Evolutionary conservation across 2,113 vertebrate species (phyloP), one percentile per base, ranked within the genome.

Genomic region (Sclerurus mexicanus): DNA sequence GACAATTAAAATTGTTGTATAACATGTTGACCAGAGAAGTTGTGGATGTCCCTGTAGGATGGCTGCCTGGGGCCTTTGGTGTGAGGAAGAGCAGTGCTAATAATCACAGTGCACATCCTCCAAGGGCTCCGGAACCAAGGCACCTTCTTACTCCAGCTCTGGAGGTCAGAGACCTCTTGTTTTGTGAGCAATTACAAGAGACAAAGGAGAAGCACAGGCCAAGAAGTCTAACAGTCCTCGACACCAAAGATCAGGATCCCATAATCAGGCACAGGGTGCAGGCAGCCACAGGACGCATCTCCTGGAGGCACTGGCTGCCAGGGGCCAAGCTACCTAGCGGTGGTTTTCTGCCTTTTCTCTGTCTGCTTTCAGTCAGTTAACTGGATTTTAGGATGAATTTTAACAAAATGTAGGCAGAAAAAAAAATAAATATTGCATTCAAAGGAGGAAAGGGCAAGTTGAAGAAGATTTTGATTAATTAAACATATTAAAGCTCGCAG

Each of bases 51-150:
- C 2, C 35, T 18, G n/a, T 35, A 35, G 23, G n/a, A 35, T 24
- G 58, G 58, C 14, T 60, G 24, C 35, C 23, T 60, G 62, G 40
- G 30, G 46, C 30, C 46, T 68, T 23, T 62, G 39, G 37, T 14
- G 3, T 3, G 10, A 53, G 10, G 20, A 63, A 68, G 52, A 55
- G 22, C 22, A 68, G 30, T 0, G 0, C 7, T 33, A 47, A 21
- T 19, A 42, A 12, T 62, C 33, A 22, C 24, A 44, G 31, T 0
- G 1, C 1, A 0, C 14, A 44, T 27, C 39, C 28, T 49, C 53
- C 24, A 7, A 0, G 0, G 22, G 33, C 64, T 73, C 6, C 0
- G 0, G 10, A 44, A 21, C 10, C 25, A 27, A 40, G 8, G 17
- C 18, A 47, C 9, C 6, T 12, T 42, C 59, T 33, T 8, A 31